These are phyloP conservation scores for Umimayanthus chanpuru DNA, from an alignment of 92 coral and sea anemone genomes.

Conservation along the genomic window DNA sequence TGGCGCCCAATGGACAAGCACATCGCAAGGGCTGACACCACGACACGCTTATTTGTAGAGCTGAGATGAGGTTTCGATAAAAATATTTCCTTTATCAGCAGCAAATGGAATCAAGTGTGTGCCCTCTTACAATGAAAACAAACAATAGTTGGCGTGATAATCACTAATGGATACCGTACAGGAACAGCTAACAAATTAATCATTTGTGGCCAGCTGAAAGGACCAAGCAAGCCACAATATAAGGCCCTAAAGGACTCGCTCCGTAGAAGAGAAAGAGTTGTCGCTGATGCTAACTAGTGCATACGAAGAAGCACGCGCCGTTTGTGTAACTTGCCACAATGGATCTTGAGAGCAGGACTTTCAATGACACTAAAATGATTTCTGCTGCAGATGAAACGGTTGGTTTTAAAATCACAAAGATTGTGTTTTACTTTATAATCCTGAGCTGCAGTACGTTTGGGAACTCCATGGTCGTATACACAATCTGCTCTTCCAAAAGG, in stretches of 20 bases:
- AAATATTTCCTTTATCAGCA: background rate
- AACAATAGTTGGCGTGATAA: background rate
- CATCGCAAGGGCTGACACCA: background rate
- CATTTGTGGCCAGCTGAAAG: background rate
- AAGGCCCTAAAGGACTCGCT: background rate
- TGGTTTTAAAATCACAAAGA: constrained; percentile 62
- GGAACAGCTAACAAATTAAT: background rate
- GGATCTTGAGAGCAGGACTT: constrained; percentile 24
- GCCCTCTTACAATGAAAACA: background rate
- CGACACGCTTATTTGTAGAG: constrained; percentile 12
- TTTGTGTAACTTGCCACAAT: background rate
- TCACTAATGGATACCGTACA: background rate
- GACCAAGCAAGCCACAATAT: background rate
- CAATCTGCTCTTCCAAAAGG: constrained; percentile 68
- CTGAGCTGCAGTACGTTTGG: constrained; percentile 84
- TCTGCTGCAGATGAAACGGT: constrained; percentile 27
- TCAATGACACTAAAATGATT: background rate
- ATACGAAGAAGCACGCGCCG: background rate
- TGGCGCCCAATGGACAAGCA: background rate
- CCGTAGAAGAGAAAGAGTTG: background rate
- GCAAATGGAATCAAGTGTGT: background rate
- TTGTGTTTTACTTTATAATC: constrained; percentile 68
- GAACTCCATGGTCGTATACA: constrained; percentile 83
- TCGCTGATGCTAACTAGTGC: background rate
- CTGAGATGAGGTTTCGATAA: background rate